These are phyloP conservation scores for Notocelia uddmanniana DNA, from an alignment of 2,888 invertebrate genomes.

Conservation along the genomic window DNA sequence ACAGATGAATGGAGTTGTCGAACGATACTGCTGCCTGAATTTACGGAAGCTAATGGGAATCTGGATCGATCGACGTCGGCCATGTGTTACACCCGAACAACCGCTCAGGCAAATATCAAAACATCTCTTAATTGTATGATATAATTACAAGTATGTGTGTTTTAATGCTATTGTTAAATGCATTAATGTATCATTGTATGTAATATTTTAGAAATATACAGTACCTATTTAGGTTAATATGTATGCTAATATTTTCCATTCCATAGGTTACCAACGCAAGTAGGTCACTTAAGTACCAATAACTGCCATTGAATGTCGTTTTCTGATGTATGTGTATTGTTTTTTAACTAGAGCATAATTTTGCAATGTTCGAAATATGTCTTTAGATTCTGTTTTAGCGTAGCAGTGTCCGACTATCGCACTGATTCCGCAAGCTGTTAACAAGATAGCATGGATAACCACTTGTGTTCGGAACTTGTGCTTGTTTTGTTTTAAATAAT, in stretches of 20 bases:
- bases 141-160: background rate
- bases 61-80: background rate
- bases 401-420: background rate
- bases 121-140: background rate
- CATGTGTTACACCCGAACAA: background rate
- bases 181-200: background rate
- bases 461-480: background rate
- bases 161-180: constrained; percentile 9
- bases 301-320: background rate
- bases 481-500: background rate
- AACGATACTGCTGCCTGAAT: background rate
- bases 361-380: constrained; percentile 10
- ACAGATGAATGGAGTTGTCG: constrained; percentile 13
- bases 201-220: background rate
- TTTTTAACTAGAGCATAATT: background rate
- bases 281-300: background rate
- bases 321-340: background rate
- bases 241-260: background rate
- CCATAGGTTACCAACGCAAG: background rate
- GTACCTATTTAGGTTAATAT: no score
- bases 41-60: background rate
- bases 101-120: constrained; percentile 1
- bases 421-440: background rate
- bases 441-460: background rate
- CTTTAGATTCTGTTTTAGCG: constrained; percentile 13